Conservation (phyloP, 2,113 vertebrate genomes). For the Mus spicilegus region DNA sequence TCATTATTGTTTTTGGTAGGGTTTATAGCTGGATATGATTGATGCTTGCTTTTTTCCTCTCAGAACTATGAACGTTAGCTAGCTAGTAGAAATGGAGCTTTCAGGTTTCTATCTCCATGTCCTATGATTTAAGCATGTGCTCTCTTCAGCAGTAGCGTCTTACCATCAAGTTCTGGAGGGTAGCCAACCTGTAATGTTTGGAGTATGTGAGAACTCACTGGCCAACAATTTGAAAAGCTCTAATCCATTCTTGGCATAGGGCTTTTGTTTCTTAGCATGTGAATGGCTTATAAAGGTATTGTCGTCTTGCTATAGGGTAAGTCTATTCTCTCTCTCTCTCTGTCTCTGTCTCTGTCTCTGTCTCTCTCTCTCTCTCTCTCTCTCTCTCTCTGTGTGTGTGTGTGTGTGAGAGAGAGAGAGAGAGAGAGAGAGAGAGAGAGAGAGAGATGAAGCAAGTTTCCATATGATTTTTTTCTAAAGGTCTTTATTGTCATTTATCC, state of each 20-base stretch:
- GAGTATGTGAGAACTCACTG: background rate
- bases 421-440: no score
- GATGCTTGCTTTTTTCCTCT: background rate
- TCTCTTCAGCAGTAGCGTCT: background rate
- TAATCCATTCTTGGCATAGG: background rate
- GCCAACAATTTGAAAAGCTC: background rate
- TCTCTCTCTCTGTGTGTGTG: background rate
- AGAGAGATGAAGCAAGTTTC: background rate
- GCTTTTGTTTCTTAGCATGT: background rate
- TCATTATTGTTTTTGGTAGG: background rate
- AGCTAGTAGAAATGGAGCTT: no score
- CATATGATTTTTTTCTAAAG: background rate
- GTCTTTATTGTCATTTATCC: background rate
- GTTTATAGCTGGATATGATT: background rate
- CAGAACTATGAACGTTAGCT: background rate
- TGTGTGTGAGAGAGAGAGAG: background rate
- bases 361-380: background rate
- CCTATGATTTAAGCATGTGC: background rate
- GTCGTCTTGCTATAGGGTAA: background rate
- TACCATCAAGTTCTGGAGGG: background rate
- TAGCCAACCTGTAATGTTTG: background rate
- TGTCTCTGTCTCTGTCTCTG: background rate
- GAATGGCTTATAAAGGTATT: background rate
- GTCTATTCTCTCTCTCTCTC: background rate
- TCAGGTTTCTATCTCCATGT: background rate